phyloP scores from a whole-genome alignment of 2,888 invertebrate genomes.

The Thymelicus lineola region DNA sequence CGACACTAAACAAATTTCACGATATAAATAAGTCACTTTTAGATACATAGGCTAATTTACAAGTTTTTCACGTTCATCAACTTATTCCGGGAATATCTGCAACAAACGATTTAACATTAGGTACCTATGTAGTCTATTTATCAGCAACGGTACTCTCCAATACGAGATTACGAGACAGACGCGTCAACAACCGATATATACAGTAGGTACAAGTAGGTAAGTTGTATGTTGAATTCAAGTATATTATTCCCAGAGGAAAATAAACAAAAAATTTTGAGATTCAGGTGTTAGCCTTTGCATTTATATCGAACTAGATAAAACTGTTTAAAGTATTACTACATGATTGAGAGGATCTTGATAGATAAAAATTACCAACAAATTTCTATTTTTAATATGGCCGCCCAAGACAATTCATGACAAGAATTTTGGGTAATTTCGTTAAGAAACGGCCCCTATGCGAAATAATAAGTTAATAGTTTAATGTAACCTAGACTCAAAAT shows the following conservation, averaged over 20 bases:
- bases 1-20: conserved; percentile 82
- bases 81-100: conserved; percentile 79
- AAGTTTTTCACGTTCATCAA: conserved; percentile 83
- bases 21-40: conserved; percentile 80
- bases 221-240: conserved; percentile 23
- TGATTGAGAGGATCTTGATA: conserved; percentile 63
- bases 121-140: conserved; percentile 45
- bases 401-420: conserved; percentile 49
- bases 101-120: conserved; percentile 54
- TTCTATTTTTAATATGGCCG: conserved; percentile 77
- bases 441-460: neutral
- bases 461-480: conserved; percentile 20
- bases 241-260: neutral
- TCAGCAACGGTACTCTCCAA: conserved; percentile 44
- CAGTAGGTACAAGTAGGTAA: conserved; percentile 40
- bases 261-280: conserved; percentile 45
- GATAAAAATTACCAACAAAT: conserved; percentile 65
- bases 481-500: neutral
- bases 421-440: conserved; percentile 21
- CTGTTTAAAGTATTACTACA: conserved; percentile 25
- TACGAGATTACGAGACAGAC: conserved; percentile 59
- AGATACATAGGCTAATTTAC: conserved; percentile 75
- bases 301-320: conserved; percentile 2
- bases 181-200: conserved; percentile 78
- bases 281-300: neutral